Conservation (phyloP, 2,888 invertebrate species). For the Catocala nupta region DNA sequence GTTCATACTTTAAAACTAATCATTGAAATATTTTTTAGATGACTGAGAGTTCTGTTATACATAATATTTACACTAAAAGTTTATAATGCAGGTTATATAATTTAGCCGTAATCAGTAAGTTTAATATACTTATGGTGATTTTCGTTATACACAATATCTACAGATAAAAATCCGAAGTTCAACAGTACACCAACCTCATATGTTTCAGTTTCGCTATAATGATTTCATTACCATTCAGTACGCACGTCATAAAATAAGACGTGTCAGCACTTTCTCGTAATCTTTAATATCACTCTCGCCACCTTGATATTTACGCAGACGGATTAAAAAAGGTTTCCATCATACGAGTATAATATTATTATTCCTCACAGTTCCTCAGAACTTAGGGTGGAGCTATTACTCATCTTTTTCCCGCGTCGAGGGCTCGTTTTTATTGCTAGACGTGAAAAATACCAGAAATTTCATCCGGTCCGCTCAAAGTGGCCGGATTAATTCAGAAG, state of each 20-base stretch:
- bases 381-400: conserved; percentile 80
- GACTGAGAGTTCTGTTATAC: too few relatives aligned
- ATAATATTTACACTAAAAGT: too few relatives aligned
- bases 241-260: conserved; percentile 40
- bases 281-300: conserved; percentile 50
- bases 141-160: too few relatives aligned
- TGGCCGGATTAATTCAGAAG: conserved; percentile 86
- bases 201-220: not conserved
- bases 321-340: conserved; percentile 79
- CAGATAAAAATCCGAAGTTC: too few relatives aligned
- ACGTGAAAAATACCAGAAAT: conserved; percentile 87
- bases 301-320: conserved; percentile 63
- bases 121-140: too few relatives aligned
- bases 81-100: too few relatives aligned
- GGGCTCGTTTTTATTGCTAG: conserved; percentile 84
- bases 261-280: conserved; percentile 38
- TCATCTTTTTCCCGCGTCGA: conserved; percentile 82
- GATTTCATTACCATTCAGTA: conserved; percentile 13
- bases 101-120: too few relatives aligned
- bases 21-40: too few relatives aligned
- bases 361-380: conserved; percentile 80
- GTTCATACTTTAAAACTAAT: too few relatives aligned
- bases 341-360: conserved; percentile 81
- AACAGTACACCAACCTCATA: not conserved
- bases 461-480: conserved; percentile 84